Percentiles rank a stretch among this genome's conserved stretches.
phyloP scores from a whole-genome alignment of 1,140 invertebrate species.

The Popillia japonica region DNA sequence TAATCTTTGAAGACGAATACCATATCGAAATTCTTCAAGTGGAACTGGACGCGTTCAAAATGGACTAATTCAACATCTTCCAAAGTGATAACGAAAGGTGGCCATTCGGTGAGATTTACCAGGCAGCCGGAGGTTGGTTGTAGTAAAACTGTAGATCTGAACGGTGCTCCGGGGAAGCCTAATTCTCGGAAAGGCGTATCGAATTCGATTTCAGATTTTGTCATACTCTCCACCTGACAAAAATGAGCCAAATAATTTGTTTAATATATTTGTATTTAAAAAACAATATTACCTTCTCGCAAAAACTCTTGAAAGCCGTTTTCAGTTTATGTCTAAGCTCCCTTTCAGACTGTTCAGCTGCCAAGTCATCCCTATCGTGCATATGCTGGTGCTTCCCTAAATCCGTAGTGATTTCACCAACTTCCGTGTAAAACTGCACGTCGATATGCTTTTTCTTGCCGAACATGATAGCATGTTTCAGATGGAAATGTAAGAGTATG shows the following conservation, averaged over 20 bases:
- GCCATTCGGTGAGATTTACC: constrained; percentile 98
- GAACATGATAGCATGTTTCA: constrained; percentile 99
- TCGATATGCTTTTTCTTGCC: constrained; percentile 99
- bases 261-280: constrained; percentile 38
- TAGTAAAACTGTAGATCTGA: constrained; percentile 92
- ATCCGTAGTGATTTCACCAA: constrained; percentile 99
- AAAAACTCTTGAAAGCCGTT: constrained; percentile 97
- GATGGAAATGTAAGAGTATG: constrained; percentile 97
- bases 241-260: background rate
- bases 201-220: constrained; percentile 97
- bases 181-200: constrained; percentile 98
- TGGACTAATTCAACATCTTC: constrained; percentile 98
- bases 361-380: constrained; percentile 98
- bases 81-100: constrained; percentile 97
- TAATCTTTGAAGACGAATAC: constrained; percentile 99
- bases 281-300: constrained; percentile 74
- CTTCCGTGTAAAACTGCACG: constrained; percentile 99
- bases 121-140: constrained; percentile 97
- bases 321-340: constrained; percentile 97
- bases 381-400: constrained; percentile 99
- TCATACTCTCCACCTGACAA: constrained; percentile 86
- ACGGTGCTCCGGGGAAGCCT: constrained; percentile 98
- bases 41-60: constrained; percentile 98
- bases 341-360: constrained; percentile 97
- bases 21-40: constrained; percentile 99